These are phyloP conservation scores for Ectobius pallidus DNA, from an alignment of 2,888 invertebrate species.

Conservation along the genomic window DNA sequence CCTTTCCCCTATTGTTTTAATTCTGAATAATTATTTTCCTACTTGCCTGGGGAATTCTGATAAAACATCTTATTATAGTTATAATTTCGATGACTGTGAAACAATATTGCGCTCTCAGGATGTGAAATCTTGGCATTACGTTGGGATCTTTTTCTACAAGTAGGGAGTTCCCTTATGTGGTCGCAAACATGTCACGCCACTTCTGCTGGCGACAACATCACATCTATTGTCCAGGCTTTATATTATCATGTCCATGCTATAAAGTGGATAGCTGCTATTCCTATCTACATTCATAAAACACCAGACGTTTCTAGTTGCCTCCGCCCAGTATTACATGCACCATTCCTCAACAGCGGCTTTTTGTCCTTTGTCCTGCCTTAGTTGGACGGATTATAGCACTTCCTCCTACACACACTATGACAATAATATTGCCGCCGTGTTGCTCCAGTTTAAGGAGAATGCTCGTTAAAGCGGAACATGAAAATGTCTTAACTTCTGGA, in stretches of 20 bases:
- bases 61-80: too few species aligned
- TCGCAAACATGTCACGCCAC: slow-evolving; percentile 10
- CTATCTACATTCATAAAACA: slow-evolving; percentile 22
- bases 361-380: slow-evolving; percentile 22
- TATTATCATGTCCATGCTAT: slow-evolving; percentile 16
- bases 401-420: slow-evolving; percentile 18
- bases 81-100: too few species aligned
- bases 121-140: too few species aligned
- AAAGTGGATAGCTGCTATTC: background rate
- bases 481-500: background rate
- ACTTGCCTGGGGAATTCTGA: too few species aligned
- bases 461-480: slow-evolving; percentile 9
- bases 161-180: slow-evolving; percentile 9
- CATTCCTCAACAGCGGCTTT: slow-evolving; percentile 23
- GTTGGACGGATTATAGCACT: slow-evolving; percentile 5
- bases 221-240: slow-evolving; percentile 20
- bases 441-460: slow-evolving; percentile 1
- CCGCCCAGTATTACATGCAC: slow-evolving; percentile 29
- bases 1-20: too few species aligned
- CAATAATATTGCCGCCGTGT: background rate
- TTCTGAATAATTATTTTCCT: too few species aligned
- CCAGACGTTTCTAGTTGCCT: background rate
- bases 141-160: too few species aligned
- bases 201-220: slow-evolving; percentile 4
- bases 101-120: too few species aligned